phyloP scores from a whole-genome alignment of 2,113 vertebrate genomes.

The Onychostruthus taczanowskii region DNA sequence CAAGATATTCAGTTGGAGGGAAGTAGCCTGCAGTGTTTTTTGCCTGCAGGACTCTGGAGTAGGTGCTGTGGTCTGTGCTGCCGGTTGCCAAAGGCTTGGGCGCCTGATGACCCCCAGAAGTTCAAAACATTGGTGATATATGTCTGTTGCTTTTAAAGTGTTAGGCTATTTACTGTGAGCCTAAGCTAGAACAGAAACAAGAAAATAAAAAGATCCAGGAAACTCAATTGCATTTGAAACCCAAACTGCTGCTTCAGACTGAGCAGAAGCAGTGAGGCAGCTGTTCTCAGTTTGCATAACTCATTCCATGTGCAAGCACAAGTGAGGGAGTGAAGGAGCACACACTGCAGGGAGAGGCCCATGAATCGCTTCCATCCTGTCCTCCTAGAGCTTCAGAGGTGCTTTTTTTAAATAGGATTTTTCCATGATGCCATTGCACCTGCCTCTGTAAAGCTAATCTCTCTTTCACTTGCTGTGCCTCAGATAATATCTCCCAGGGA shows the following conservation, averaged over 20 bases:
- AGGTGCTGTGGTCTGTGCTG: background rate
- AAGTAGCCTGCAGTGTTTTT: background rate
- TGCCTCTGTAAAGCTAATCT: background rate
- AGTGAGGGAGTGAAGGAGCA: background rate
- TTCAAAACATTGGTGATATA: background rate
- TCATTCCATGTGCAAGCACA: background rate
- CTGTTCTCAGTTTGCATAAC: constrained; percentile 48
- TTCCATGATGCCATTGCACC: constrained; percentile 1
- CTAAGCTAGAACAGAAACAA: background rate
- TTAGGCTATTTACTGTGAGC: background rate
- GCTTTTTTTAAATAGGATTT: background rate
- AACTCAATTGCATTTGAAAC: background rate
- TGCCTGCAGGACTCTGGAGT: background rate
- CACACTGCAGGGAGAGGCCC: background rate
- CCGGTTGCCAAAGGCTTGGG: background rate
- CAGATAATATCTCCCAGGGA: background rate
- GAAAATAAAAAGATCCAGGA: background rate
- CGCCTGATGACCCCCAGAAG: background rate
- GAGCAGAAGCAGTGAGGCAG: background rate
- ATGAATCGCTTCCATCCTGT: background rate
- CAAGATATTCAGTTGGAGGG: background rate
- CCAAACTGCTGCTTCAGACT: background rate
- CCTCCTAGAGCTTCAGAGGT: background rate
- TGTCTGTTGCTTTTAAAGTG: background rate
- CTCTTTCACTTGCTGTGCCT: background rate